Evolutionary conservation across 2,113 vertebrate species (phyloP).

Genomic region (Myxocyprinus asiaticus): DNA sequence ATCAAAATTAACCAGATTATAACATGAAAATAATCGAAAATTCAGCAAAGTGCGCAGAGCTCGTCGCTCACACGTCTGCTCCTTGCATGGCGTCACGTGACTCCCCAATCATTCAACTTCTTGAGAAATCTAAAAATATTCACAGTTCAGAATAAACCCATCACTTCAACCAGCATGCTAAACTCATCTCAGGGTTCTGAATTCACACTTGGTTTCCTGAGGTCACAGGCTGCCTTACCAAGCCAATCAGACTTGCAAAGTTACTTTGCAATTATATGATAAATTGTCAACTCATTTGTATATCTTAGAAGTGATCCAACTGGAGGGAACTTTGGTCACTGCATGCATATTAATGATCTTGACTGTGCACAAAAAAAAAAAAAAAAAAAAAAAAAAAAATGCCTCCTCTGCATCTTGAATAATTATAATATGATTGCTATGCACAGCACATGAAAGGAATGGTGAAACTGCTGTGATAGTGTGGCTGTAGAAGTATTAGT

Average conservation of each 20-base stretch:
- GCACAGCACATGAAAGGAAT: too few species aligned
- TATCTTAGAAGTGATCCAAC: not conserved
- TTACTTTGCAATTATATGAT: not conserved
- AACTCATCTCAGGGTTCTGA: not conserved
- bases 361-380: slow-evolving; percentile 8
- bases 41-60: too few species aligned
- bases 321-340: not conserved
- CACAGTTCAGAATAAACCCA: not conserved
- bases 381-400: not conserved
- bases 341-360: slow-evolving; percentile 3
- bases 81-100: too few species aligned
- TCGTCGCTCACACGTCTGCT: too few species aligned
- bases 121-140: not conserved
- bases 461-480: too few species aligned
- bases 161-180: not conserved
- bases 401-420: too few species aligned
- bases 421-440: too few species aligned
- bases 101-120: not conserved
- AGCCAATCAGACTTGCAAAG: not conserved
- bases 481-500: too few species aligned
- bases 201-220: not conserved
- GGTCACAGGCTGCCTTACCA: not conserved
- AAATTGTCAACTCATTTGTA: not conserved
- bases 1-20: too few species aligned
- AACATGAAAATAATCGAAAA: too few species aligned